A percentile compares a stretch with the other conserved stretches of the same genome.
Evolutionary conservation across 2,797 vertebrate species (phyloP).

Genomic region (Pelochelys cantorii): DNA sequence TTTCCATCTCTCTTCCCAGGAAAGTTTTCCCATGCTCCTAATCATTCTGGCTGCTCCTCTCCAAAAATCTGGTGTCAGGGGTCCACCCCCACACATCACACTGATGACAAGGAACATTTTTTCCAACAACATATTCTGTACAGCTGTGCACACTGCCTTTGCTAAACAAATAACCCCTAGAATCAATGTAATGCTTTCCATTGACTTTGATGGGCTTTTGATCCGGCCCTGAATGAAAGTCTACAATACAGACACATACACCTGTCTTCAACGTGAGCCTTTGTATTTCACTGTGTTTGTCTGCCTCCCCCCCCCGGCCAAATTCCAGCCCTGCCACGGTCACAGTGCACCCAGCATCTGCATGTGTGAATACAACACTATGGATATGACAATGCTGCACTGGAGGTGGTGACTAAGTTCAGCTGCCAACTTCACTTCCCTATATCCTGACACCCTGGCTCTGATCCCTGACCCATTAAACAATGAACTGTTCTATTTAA

Average conservation of each 20-base stretch:
- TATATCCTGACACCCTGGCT: conserved; percentile 1
- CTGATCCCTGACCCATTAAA: background rate
- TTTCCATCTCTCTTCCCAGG: background rate
- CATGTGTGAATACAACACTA: background rate
- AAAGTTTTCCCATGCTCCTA: conserved; percentile 69
- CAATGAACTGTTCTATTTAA: conserved; percentile 52
- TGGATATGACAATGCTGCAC: fast-evolving
- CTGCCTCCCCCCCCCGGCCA: background rate
- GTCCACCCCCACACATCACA: conserved; percentile 63
- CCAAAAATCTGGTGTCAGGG: conserved; percentile 57
- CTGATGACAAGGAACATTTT: conserved; percentile 23
- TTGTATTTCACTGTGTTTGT: background rate
- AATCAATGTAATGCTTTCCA: background rate
- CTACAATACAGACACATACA: background rate
- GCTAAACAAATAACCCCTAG: background rate
- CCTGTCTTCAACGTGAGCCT: background rate
- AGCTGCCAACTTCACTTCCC: background rate
- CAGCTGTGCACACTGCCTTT: background rate
- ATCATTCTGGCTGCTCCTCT: conserved; percentile 23
- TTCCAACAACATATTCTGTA: background rate
- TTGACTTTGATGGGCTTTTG: background rate
- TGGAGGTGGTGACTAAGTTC: background rate
- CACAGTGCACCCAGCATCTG: background rate
- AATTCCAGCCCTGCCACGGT: background rate
- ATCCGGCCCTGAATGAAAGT: background rate